These are phyloP conservation scores for Sorex araneus DNA, from an alignment of 2,113 vertebrate species.

Conservation along the genomic window DNA sequence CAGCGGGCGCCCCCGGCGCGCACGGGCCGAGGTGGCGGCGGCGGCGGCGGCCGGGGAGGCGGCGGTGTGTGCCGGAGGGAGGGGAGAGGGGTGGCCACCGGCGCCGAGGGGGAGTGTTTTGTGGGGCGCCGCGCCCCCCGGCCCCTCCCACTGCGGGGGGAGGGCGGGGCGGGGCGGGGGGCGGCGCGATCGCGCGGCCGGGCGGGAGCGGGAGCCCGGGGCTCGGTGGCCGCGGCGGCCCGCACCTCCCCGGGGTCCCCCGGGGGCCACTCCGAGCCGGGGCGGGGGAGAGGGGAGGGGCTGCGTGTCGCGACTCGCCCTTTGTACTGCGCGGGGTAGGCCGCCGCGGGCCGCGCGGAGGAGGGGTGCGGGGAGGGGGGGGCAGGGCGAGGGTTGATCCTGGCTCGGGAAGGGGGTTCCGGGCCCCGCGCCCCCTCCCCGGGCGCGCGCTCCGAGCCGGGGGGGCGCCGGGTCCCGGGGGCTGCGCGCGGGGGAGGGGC, in stretches of 20 bases:
- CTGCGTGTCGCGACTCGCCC: constrained; percentile 67
- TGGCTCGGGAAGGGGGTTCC: too few relatives aligned
- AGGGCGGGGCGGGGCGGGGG: constrained; percentile 69
- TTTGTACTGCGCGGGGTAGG: constrained; percentile 72
- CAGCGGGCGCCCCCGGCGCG: constrained; percentile 78
- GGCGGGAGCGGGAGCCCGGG: constrained; percentile 9
- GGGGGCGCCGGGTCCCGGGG: not conserved
- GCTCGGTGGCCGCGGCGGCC: constrained; percentile 24
- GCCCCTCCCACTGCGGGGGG: constrained; percentile 57
- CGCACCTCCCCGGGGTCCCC: constrained; percentile 61
- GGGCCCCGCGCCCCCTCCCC: too few relatives aligned
- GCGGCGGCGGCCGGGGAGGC: constrained; percentile 62
- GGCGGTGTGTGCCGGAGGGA: constrained; percentile 66
- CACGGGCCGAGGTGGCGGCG: constrained; percentile 78
- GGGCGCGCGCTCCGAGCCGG: too few relatives aligned
- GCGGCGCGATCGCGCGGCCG: constrained; percentile 20
- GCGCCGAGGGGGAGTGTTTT: constrained; percentile 76
- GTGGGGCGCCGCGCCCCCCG: constrained; percentile 81
- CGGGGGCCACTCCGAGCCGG: constrained; percentile 6
- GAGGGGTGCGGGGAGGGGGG: not conserved
- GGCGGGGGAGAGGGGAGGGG: constrained; percentile 57
- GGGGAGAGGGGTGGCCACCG: constrained; percentile 76
- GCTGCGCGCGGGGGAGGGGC: constrained; percentile 54
- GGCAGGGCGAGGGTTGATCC: too few relatives aligned
- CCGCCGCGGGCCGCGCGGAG: constrained; percentile 44